phyloP scores from a whole-genome alignment of 1,140 invertebrate species.

The Paralvinella palmiformis region DNA sequence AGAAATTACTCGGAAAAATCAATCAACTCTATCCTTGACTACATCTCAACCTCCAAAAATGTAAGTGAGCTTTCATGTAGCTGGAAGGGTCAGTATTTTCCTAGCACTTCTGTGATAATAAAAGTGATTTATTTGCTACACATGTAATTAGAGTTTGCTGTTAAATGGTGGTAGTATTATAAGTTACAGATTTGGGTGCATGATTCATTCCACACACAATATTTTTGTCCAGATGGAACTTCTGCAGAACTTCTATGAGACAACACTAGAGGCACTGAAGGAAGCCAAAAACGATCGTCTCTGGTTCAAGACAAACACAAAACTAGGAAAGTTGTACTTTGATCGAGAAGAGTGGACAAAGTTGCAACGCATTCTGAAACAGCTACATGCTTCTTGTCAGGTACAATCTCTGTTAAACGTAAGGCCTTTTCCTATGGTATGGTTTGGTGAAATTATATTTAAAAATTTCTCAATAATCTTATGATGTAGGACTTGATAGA shows the following conservation, averaged over 20 bases:
- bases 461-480: no score
- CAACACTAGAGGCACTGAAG: constrained; percentile 93
- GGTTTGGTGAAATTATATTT: no score
- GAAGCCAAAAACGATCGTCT: constrained; percentile 97
- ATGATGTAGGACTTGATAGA: no score
- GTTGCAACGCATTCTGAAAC: constrained; percentile 93
- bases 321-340: constrained; percentile 97
- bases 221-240: constrained; percentile 79
- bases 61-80: constrained; percentile 61
- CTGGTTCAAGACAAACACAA: constrained; percentile 99
- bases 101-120: no score
- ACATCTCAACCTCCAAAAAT: constrained; percentile 98
- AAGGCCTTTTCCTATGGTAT: no score
- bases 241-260: constrained; percentile 99
- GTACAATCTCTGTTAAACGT: no score
- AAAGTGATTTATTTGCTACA: no score
- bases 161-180: no score
- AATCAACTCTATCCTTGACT: constrained; percentile 99
- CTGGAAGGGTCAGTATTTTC: no score
- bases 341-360: constrained; percentile 92
- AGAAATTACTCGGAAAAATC: constrained; percentile 99
- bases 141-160: no score
- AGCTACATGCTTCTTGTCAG: constrained; percentile 94
- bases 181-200: no score
- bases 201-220: no score